A percentile compares a stretch with the other conserved stretches of the same genome.
Evolutionary conservation across 2,888 invertebrate species (phyloP).

Genomic region (Himalopsyche japonica): DNA sequence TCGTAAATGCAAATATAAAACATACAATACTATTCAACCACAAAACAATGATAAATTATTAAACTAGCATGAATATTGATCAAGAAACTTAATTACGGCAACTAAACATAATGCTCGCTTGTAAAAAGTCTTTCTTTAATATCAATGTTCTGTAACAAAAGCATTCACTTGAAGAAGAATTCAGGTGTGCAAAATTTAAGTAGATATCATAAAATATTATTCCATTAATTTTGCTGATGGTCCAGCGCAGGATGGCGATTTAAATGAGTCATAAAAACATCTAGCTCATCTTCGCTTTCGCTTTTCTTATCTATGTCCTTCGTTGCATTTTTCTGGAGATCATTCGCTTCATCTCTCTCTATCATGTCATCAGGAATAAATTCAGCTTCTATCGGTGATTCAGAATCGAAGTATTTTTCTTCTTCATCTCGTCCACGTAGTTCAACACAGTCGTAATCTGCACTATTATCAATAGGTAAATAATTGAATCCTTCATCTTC

Average conservation of each 20-base stretch:
- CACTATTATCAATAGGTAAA: slow-evolving; percentile 76
- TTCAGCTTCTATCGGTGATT: slow-evolving; percentile 66
- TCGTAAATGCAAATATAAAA: too few species aligned
- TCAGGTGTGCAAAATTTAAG: too few species aligned
- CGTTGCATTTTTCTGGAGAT: slow-evolving; percentile 18
- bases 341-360: slow-evolving; percentile 43
- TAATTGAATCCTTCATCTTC: slow-evolving; percentile 85
- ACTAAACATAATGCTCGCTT: too few species aligned
- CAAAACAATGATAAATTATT: too few species aligned
- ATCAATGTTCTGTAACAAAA: too few species aligned
- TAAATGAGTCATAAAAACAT: slow-evolving; percentile 70
- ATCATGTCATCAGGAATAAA: slow-evolving; percentile 53
- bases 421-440: slow-evolving; percentile 80
- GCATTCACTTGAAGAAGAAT: too few species aligned
- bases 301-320: slow-evolving; percentile 40
- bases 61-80: too few species aligned
- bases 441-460: slow-evolving; percentile 76
- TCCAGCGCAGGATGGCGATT: slow-evolving; percentile 49
- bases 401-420: slow-evolving; percentile 89
- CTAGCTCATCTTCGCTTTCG: slow-evolving; percentile 67
- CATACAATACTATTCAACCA: too few species aligned
- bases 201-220: too few species aligned
- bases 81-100: too few species aligned
- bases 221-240: slow-evolving; percentile 40
- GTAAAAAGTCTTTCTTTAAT: too few species aligned